phyloP scores from a whole-genome alignment of 2,888 invertebrate genomes.

The Tryphoninae sp. region DNA sequence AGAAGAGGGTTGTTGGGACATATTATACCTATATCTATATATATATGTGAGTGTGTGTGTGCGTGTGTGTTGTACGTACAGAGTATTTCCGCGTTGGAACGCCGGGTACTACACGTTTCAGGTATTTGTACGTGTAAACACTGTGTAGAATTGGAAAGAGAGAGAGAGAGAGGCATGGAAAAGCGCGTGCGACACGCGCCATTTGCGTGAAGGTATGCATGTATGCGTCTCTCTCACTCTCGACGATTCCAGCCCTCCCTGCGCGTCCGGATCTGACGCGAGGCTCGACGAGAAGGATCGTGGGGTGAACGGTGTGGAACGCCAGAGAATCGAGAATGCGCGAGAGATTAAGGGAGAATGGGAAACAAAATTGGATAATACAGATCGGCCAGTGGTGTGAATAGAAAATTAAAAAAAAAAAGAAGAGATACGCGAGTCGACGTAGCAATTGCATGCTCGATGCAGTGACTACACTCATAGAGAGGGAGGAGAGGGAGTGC shows the following conservation, averaged over 20 bases:
- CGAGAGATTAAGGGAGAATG: conserved; percentile 24
- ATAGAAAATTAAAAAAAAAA: conserved; percentile 21
- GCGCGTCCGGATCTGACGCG: conserved; percentile 38
- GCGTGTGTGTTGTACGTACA: conserved; percentile 18
- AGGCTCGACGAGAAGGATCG: conserved; percentile 55
- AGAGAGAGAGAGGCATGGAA: conserved; percentile 11
- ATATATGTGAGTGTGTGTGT: conserved; percentile 21
- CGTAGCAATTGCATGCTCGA: neutral
- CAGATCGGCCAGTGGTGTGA: conserved; percentile 34
- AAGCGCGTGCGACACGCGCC: conserved; percentile 47
- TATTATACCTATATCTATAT: conserved; percentile 28
- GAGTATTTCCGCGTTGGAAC: conserved; percentile 40
- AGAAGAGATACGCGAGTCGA: neutral
- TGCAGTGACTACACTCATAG: neutral
- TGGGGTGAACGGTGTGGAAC: conserved; percentile 51
- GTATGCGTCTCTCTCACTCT: neutral
- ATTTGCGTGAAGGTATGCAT: conserved; percentile 59
- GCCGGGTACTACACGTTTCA: conserved; percentile 38
- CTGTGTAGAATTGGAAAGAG: conserved; percentile 7
- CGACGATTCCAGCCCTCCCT: neutral
- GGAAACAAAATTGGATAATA: conserved; percentile 56
- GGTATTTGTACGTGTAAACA: conserved; percentile 33
- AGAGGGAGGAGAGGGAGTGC: neutral
- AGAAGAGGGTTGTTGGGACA: conserved; percentile 40
- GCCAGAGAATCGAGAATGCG: conserved; percentile 58